Conservation (phyloP, 30 jellyfish, hydroid and myxozoan genomes). For the Cassiopea xamachana region DNA sequence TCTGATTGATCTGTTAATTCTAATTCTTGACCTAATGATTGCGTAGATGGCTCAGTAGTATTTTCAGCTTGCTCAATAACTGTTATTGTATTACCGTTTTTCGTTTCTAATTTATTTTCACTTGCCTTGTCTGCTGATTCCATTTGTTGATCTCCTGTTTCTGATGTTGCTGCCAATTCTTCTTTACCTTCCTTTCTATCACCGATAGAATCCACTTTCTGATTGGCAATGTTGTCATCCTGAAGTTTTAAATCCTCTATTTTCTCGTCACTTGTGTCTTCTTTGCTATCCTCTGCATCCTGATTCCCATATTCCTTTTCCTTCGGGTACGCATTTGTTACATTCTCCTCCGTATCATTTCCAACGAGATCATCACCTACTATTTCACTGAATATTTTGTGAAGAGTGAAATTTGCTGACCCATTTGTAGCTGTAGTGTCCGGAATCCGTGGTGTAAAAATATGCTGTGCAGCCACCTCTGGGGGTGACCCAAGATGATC, state of each 20-base stretch:
- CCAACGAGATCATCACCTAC: conserved; percentile 31
- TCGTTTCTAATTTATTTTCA: conserved; percentile 5
- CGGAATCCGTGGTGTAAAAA: conserved; percentile 60
- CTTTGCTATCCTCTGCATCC: background rate
- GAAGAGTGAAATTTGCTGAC: conserved; percentile 12
- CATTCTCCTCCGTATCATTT: background rate
- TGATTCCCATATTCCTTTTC: background rate
- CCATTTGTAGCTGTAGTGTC: conserved; percentile 5
- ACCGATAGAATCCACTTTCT: background rate
- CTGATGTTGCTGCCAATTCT: background rate
- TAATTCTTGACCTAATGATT: background rate
- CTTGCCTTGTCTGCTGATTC: background rate
- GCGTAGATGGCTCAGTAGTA: background rate
- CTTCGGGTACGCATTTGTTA: background rate
- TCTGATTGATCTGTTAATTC: background rate
- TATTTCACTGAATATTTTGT: conserved; percentile 31
- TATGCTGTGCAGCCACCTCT: conserved; percentile 22
- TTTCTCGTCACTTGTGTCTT: background rate
- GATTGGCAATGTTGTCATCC: background rate
- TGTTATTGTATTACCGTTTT: background rate
- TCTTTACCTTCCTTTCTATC: background rate
- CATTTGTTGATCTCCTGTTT: background rate
- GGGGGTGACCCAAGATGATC: conserved; percentile 60
- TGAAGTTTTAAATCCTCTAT: background rate
- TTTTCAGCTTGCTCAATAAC: background rate